These are phyloP conservation scores for Trachemys scripta DNA, from an alignment of 2,113 vertebrate genomes.

Conservation along the genomic window DNA sequence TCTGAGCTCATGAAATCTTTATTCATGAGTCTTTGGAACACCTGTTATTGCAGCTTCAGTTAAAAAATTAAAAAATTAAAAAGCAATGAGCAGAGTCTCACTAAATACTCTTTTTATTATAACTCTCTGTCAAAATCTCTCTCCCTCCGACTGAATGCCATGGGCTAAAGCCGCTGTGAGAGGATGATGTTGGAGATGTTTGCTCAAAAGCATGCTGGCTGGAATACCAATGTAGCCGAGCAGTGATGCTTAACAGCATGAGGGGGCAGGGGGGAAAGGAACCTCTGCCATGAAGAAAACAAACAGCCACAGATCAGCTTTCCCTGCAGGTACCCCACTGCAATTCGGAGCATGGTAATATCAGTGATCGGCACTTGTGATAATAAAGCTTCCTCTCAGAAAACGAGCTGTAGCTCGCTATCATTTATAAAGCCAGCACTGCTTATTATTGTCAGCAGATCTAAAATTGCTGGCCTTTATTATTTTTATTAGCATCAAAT, in stretches of 20 bases:
- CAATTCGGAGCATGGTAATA: background rate
- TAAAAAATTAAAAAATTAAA: background rate
- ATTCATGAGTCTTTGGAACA: background rate
- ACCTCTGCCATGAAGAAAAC: background rate
- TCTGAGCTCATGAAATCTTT: background rate
- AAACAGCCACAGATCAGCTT: background rate
- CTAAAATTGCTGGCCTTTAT: background rate
- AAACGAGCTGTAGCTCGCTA: background rate
- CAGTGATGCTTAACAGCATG: background rate
- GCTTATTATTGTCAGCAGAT: background rate
- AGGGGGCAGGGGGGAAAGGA: background rate
- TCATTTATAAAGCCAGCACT: background rate
- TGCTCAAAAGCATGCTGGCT: background rate
- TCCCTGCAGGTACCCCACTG: background rate
- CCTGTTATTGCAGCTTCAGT: background rate
- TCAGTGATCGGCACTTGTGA: background rate
- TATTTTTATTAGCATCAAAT: background rate
- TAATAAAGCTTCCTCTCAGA: background rate
- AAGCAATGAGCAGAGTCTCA: background rate
- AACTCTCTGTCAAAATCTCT: background rate
- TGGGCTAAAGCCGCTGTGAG: background rate
- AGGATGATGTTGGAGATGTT: background rate
- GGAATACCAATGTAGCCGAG: constrained; percentile 50
- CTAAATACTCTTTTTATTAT: constrained; percentile 30
- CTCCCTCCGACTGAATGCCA: background rate